phyloP scores from a whole-genome alignment of 2,888 invertebrate species.

The Tachystola acroxantha region DNA sequence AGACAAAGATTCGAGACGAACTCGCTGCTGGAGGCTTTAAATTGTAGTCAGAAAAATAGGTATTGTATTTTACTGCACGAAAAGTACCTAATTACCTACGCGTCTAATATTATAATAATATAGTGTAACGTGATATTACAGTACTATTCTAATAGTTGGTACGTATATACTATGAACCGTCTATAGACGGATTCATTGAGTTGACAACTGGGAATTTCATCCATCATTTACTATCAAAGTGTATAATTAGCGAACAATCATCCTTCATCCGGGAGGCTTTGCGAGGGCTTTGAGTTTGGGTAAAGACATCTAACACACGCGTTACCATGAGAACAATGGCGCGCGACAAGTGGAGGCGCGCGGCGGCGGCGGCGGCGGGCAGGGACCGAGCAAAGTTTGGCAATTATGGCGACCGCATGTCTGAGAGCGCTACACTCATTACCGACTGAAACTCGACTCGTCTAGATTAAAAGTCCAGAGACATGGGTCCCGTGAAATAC shows the following conservation, averaged over 20 bases:
- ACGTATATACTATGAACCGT: no score
- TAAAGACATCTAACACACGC: conserved; percentile 54
- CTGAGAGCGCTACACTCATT: conserved; percentile 75
- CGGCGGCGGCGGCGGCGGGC: conserved; percentile 48
- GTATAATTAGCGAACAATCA: conserved; percentile 12
- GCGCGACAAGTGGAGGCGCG: conserved; percentile 58
- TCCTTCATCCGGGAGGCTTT: conserved; percentile 24
- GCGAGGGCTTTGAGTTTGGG: conserved; percentile 37
- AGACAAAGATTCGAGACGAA: conserved; percentile 56
- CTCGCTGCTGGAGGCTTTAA: background rate
- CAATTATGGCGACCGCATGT: conserved; percentile 77
- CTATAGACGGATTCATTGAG: background rate
- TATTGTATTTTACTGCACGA: background rate
- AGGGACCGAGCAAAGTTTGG: conserved; percentile 68
- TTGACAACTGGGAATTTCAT: conserved; percentile 1
- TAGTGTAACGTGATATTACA: no score
- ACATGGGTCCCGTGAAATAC: conserved; percentile 42
- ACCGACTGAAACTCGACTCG: conserved; percentile 66
- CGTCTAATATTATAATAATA: no score
- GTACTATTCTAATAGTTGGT: no score
- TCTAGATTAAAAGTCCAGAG: conserved; percentile 70
- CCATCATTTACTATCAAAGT: conserved; percentile 6
- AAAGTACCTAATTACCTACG: background rate
- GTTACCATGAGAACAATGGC: conserved; percentile 68
- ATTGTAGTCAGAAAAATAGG: background rate